phyloP scores from a whole-genome alignment of 2,113 vertebrate genomes.

The Alectura lathami region DNA sequence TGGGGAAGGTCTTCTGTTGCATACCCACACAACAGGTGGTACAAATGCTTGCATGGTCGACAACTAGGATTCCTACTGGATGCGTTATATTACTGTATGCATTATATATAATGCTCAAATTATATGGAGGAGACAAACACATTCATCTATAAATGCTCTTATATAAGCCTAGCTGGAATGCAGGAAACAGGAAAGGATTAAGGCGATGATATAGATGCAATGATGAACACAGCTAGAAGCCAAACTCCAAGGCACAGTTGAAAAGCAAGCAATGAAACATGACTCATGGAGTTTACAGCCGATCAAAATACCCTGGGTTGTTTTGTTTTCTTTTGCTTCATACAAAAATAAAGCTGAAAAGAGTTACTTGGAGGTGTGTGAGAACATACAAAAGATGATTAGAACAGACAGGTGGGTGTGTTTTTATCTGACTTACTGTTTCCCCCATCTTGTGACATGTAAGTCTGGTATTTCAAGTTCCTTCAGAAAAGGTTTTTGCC shows the following conservation, averaged over 20 bases:
- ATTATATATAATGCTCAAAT: not conserved
- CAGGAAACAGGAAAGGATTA: conserved; percentile 57
- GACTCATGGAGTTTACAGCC: not conserved
- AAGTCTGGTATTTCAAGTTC: conserved; percentile 54
- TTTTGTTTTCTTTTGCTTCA: not conserved
- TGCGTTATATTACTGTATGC: not conserved
- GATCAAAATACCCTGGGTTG: not conserved
- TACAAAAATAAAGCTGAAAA: not conserved
- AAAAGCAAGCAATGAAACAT: not conserved
- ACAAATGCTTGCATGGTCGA: not conserved
- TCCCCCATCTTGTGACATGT: not conserved
- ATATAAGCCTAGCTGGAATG: conserved; percentile 17
- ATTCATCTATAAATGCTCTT: not conserved
- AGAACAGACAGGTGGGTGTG: not conserved
- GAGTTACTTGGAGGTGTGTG: not conserved
- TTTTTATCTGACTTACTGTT: not conserved
- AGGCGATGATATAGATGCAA: conserved; percentile 7
- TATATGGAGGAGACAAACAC: not conserved
- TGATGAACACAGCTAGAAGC: not conserved
- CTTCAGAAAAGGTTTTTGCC: not conserved
- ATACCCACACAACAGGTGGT: not conserved
- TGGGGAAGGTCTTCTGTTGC: not conserved
- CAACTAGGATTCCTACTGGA: not conserved
- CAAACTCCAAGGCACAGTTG: not conserved
- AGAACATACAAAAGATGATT: not conserved